These are phyloP conservation scores for Urocyon cinereoargenteus DNA, from an alignment of 2,797 vertebrate species.

Conservation along the genomic window DNA sequence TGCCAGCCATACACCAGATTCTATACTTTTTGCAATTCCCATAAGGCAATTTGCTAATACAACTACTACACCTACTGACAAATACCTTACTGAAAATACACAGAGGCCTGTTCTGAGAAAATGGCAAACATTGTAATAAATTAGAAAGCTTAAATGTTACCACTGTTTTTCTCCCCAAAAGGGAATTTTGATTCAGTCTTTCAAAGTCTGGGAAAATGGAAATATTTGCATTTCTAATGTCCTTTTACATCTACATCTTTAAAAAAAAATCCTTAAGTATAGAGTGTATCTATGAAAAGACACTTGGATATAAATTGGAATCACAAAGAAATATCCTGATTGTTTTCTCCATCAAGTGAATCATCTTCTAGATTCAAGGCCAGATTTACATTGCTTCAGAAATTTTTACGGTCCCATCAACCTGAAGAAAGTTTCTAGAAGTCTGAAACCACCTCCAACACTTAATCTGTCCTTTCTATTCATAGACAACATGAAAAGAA, in stretches of 20 bases:
- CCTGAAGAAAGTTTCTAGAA: background rate
- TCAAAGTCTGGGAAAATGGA: background rate
- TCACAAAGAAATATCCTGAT: background rate
- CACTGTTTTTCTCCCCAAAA: background rate
- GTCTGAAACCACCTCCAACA: constrained; percentile 4
- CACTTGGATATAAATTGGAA: background rate
- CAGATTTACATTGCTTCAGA: background rate
- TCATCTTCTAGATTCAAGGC: background rate
- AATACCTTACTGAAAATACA: background rate
- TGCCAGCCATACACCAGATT: background rate
- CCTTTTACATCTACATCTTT: background rate
- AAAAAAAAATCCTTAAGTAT: background rate
- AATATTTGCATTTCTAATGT: background rate
- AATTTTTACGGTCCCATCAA: background rate
- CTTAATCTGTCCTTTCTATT: background rate
- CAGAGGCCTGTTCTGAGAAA: background rate
- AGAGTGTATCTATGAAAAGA: background rate
- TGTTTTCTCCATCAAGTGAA: background rate
- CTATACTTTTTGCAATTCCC: background rate
- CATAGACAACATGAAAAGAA: background rate
- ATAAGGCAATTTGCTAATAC: background rate
- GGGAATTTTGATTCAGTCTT: background rate
- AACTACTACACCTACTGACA: background rate
- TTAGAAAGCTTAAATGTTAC: background rate
- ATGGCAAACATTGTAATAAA: background rate